phyloP scores from a whole-genome alignment of 2,797 vertebrate genomes.

The Rhodeus uyekii region DNA sequence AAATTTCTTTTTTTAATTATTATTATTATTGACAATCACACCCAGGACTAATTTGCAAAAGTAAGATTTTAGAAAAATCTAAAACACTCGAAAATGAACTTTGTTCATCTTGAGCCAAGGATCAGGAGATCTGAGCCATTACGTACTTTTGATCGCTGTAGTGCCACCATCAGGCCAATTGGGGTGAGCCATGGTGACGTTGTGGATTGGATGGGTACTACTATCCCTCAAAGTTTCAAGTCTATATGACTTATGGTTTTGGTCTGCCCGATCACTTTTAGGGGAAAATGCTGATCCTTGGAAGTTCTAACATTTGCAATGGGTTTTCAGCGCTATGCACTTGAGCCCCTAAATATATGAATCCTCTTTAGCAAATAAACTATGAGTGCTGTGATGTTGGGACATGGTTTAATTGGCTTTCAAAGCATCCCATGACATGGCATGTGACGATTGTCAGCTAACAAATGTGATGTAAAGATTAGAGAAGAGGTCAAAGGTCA shows the following conservation, averaged over 20 bases:
- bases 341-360: not conserved
- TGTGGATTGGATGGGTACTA: not conserved
- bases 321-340: not conserved
- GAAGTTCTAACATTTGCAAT: not conserved
- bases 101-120: too few species aligned
- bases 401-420: not conserved
- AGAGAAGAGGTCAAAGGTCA: conserved; percentile 5
- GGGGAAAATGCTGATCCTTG: not conserved
- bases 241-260: not conserved
- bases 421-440: not conserved
- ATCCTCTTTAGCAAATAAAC: not conserved
- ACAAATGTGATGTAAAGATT: not conserved
- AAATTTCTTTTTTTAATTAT: not conserved
- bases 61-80: too few species aligned
- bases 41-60: too few species aligned
- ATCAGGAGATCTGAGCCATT: not conserved
- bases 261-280: not conserved
- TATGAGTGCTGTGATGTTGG: not conserved
- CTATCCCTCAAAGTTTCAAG: not conserved
- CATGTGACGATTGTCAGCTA: not conserved
- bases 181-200: not conserved
- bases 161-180: not conserved
- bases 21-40: not conserved
- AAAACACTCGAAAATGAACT: too few species aligned
- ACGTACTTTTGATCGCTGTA: not conserved